A percentile compares a stretch with the other conserved stretches of the same genome.
Conservation (phyloP, 2,888 invertebrate genomes). For the Rhopalosiphum nymphaeae region DNA sequence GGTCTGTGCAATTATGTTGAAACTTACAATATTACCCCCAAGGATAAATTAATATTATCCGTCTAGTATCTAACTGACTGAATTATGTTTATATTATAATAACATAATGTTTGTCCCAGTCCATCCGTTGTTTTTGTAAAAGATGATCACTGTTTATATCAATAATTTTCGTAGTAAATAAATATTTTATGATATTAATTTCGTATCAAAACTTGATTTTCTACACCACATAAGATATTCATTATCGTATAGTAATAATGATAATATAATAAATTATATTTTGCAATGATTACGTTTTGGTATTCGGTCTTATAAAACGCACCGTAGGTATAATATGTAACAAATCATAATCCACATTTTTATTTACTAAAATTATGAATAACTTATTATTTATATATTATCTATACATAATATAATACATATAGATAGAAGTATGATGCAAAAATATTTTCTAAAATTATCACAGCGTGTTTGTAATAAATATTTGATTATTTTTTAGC, state of each 20-base stretch:
- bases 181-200: neutral
- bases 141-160: neutral
- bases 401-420: neutral
- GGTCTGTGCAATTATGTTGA: neutral
- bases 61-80: neutral
- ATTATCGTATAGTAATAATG: no score
- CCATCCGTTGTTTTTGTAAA: neutral
- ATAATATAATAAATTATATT: no score
- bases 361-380: neutral
- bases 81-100: neutral
- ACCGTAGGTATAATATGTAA: no score
- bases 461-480: no score
- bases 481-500: no score
- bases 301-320: neutral
- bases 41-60: neutral
- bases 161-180: fast-evolving
- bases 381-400: neutral
- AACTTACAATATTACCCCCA: neutral
- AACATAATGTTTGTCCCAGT: neutral
- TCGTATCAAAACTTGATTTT: neutral
- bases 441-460: no score
- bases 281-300: no score
- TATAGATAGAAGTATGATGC: neutral
- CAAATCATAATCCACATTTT: neutral
- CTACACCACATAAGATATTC: no score